Evolutionary conservation across 2,888 invertebrate genomes (phyloP).

Genomic region (Terebella lapidaria): DNA sequence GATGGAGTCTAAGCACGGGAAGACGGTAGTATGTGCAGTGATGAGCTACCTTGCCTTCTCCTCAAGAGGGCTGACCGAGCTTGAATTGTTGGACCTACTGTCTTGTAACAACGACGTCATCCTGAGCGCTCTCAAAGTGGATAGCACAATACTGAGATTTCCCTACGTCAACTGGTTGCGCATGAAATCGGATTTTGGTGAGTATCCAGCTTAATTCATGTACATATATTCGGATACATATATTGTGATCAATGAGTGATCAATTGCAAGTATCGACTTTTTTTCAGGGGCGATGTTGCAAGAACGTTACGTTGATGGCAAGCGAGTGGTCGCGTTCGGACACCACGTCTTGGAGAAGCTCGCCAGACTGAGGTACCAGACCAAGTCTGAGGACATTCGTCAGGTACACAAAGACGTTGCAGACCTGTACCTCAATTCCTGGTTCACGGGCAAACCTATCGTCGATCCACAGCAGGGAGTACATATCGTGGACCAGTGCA

Average conservation of each 20-base stretch:
- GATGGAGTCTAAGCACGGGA: slow-evolving; percentile 8
- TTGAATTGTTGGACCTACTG: slow-evolving; percentile 27
- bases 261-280: too few relatives aligned
- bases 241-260: too few relatives aligned
- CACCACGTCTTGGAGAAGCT: slow-evolving; percentile 24
- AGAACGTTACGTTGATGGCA: slow-evolving; percentile 22
- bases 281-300: too few relatives aligned
- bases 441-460: slow-evolving; percentile 31
- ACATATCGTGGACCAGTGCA: slow-evolving; percentile 19
- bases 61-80: slow-evolving; percentile 24
- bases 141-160: slow-evolving; percentile 19
- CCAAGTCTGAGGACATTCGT: slow-evolving; percentile 23
- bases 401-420: slow-evolving; percentile 32
- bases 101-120: slow-evolving; percentile 27
- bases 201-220: not conserved
- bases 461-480: slow-evolving; percentile 17
- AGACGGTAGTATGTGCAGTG: slow-evolving; percentile 2
- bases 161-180: slow-evolving; percentile 23
- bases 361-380: slow-evolving; percentile 28
- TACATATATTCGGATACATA: too few relatives aligned
- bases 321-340: slow-evolving; percentile 29
- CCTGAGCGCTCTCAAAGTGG: slow-evolving; percentile 2
- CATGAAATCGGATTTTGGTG: slow-evolving; percentile 21
- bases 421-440: slow-evolving; percentile 33
- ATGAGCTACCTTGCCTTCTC: slow-evolving; percentile 11